Percentiles rank a stretch among this genome's conserved stretches.
Evolutionary conservation across 2,888 invertebrate genomes (phyloP).

Genomic region (Apodemia hepburni): DNA sequence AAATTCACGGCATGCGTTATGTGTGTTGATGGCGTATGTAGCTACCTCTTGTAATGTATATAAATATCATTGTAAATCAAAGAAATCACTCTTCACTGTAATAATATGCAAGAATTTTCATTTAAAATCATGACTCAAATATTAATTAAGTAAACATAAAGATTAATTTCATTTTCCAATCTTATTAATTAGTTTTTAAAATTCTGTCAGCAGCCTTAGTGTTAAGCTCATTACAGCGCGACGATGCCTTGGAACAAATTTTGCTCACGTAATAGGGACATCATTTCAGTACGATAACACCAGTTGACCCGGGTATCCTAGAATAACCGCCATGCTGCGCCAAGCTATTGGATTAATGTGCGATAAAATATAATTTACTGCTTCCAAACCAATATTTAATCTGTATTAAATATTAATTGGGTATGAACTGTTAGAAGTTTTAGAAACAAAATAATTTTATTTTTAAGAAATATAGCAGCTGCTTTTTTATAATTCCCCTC

Average conservation of each 20-base stretch:
- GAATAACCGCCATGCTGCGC: conserved; percentile 24
- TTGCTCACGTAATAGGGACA: conserved; percentile 10
- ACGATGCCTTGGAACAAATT: neutral
- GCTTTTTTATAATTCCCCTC: too few species aligned
- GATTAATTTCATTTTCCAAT: neutral
- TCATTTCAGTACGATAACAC: conserved; percentile 6
- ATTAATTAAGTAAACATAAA: too few species aligned
- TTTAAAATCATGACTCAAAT: too few species aligned
- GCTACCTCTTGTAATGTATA: too few species aligned
- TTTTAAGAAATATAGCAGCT: too few species aligned
- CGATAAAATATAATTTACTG: conserved; percentile 26
- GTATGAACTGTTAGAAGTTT: neutral
- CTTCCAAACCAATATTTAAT: conserved; percentile 23
- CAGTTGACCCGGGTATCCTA: conserved; percentile 19
- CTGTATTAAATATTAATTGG: conserved; percentile 1
- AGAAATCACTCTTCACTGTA: too few species aligned
- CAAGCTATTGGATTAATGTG: conserved; percentile 25
- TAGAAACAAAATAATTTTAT: neutral
- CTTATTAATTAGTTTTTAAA: neutral
- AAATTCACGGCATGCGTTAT: too few species aligned
- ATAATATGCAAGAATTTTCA: too few species aligned
- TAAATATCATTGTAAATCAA: too few species aligned
- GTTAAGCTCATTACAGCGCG: conserved; percentile 4
- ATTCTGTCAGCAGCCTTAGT: neutral
- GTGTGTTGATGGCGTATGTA: too few species aligned